phyloP scores from a whole-genome alignment of 2,888 invertebrate species.

The Lasioglossum zephyrum region DNA sequence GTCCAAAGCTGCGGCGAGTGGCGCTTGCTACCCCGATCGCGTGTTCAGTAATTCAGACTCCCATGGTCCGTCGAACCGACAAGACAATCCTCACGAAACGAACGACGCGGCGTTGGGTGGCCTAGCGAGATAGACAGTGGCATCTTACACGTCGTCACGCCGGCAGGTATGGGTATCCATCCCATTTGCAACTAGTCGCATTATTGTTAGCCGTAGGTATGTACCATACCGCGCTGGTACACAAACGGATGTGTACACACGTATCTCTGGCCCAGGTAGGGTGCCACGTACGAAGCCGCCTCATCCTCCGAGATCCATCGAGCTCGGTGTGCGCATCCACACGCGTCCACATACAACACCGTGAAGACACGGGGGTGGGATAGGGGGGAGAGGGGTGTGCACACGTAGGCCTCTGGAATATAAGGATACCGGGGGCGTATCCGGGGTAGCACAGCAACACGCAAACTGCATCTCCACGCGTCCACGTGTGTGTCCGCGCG shows the following conservation, averaged over 20 bases:
- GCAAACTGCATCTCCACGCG: neutral
- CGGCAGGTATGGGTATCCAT: conserved; percentile 73
- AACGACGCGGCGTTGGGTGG: neutral
- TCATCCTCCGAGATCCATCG: conserved; percentile 61
- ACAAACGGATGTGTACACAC: conserved; percentile 66
- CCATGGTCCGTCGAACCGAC: neutral
- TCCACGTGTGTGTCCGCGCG: neutral
- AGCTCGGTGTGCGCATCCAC: conserved; percentile 18
- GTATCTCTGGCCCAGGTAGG: conserved; percentile 68
- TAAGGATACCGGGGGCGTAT: conserved; percentile 43
- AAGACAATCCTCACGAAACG: neutral
- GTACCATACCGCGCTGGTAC: conserved; percentile 63
- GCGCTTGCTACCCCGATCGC: neutral
- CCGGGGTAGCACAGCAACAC: neutral
- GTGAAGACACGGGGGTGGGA: neutral
- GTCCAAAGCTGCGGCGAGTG: neutral
- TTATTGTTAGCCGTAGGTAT: conserved; percentile 72
- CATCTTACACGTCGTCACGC: conserved; percentile 70
- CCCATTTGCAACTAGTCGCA: conserved; percentile 73
- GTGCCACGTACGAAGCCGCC: conserved; percentile 55
- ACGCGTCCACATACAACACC: neutral
- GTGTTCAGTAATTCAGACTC: neutral
- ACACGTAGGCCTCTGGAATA: conserved; percentile 25
- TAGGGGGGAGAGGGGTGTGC: neutral
- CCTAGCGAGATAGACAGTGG: conserved; percentile 29